Conservation (phyloP, 30 jellyfish, hydroid and myxozoan genomes). For the Hydractinia echinata region DNA sequence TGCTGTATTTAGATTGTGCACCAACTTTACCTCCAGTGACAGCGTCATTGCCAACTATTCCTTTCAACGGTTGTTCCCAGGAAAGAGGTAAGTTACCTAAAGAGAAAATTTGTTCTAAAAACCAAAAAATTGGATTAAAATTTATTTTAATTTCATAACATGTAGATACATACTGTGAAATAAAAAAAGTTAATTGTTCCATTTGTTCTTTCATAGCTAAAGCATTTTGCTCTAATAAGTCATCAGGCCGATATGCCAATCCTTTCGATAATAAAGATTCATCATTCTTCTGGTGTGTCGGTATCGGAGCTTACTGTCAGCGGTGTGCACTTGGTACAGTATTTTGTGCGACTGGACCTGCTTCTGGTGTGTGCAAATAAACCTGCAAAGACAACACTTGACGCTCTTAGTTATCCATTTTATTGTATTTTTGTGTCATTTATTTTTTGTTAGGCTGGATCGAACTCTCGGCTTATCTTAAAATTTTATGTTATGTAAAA, state of each 20-base stretch:
- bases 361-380: not conserved
- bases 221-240: not conserved
- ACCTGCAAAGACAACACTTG: not conserved
- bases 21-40: not conserved
- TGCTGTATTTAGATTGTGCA: not conserved
- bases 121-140: not conserved
- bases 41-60: not conserved
- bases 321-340: not conserved
- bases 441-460: too few relatives aligned
- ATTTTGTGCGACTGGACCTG: not conserved
- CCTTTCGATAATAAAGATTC: conserved; percentile 8
- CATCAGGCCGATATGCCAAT: not conserved
- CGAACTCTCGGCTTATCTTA: too few relatives aligned
- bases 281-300: not conserved
- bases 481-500: too few relatives aligned
- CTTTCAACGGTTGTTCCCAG: not conserved
- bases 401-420: not conserved
- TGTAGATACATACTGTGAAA: not conserved
- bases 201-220: not conserved
- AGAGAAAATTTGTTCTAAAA: not conserved
- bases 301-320: not conserved
- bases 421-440: too few relatives aligned
- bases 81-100: not conserved
- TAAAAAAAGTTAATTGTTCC: not conserved
- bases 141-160: not conserved